These are phyloP conservation scores for Etheostoma nigrum DNA, from an alignment of 2,797 vertebrate genomes.

Conservation along the genomic window DNA sequence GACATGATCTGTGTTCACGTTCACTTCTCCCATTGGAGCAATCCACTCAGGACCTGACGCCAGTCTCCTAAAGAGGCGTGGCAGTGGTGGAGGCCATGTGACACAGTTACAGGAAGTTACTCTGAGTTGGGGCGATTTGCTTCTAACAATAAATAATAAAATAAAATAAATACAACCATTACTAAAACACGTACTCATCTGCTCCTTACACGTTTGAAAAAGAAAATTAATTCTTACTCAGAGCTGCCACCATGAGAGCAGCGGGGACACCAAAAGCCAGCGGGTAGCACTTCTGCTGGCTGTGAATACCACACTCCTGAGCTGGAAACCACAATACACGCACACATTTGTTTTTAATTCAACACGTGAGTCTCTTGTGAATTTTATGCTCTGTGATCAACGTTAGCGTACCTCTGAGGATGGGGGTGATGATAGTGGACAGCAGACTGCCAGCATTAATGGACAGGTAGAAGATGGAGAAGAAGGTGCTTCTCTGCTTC, in stretches of 20 bases:
- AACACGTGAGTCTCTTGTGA: fast-evolving
- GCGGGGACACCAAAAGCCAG: conserved; percentile 97
- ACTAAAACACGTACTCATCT: not conserved
- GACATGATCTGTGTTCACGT: too few species aligned
- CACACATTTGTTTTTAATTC: not conserved
- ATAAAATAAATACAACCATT: not conserved
- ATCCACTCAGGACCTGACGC: too few species aligned
- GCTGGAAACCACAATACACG: conserved; percentile 78
- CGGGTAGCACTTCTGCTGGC: conserved; percentile 88
- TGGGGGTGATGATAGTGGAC: conserved; percentile 94
- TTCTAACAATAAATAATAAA: not conserved
- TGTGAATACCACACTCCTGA: conserved; percentile 89
- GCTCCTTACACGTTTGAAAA: not conserved
- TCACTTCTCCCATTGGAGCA: too few species aligned
- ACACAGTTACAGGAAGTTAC: too few species aligned
- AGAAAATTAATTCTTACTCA: conserved; percentile 84
- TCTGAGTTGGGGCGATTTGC: not conserved
- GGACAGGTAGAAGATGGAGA: conserved; percentile 96
- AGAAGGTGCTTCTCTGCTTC: conserved; percentile 92
- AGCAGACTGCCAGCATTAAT: conserved; percentile 96
- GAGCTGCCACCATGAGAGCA: conserved; percentile 90
- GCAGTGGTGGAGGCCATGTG: too few species aligned
- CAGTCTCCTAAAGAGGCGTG: too few species aligned
- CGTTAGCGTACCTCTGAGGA: conserved; percentile 87
- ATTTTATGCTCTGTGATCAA: not conserved